Percentiles rank a stretch among this genome's conserved stretches.
Conservation (phyloP, 2,113 vertebrate genomes). For the Pelecanoides urinatrix region DNA sequence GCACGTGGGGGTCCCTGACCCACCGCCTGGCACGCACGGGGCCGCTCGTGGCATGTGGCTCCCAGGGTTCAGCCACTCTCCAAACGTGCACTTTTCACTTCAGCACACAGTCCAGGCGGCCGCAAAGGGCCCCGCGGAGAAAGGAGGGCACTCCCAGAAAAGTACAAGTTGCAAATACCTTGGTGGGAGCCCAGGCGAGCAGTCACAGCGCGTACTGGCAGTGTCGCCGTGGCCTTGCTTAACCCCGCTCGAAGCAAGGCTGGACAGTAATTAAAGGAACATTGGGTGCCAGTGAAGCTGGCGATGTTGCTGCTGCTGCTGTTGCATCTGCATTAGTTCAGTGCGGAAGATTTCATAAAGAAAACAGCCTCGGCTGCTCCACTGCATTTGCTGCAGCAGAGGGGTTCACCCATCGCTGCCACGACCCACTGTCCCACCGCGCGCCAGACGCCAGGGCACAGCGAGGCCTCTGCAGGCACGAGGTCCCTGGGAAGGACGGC, state of each 20-base stretch:
- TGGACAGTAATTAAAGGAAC: not conserved
- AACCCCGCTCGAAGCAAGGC: not conserved
- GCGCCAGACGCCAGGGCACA: fast-evolving
- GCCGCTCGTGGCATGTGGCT: not conserved
- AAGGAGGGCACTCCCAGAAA: not conserved
- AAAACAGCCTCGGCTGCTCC: not conserved
- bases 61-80: not conserved
- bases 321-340: not conserved
- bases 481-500: not conserved
- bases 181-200: not conserved
- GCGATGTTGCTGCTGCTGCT: not conserved
- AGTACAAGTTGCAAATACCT: not conserved
- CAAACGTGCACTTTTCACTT: not conserved
- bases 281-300: not conserved
- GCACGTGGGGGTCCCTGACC: not conserved
- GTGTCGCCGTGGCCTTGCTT: not conserved
- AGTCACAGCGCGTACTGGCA: not conserved
- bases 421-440: fast-evolving
- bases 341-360: not conserved
- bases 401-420: not conserved
- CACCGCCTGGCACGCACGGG: fast-evolving
- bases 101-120: not conserved
- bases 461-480: fast-evolving
- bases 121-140: not conserved
- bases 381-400: not conserved